These are phyloP conservation scores for Trididemnum clinides DNA, from an alignment of 23 tunicate species.

Conservation along the genomic window DNA sequence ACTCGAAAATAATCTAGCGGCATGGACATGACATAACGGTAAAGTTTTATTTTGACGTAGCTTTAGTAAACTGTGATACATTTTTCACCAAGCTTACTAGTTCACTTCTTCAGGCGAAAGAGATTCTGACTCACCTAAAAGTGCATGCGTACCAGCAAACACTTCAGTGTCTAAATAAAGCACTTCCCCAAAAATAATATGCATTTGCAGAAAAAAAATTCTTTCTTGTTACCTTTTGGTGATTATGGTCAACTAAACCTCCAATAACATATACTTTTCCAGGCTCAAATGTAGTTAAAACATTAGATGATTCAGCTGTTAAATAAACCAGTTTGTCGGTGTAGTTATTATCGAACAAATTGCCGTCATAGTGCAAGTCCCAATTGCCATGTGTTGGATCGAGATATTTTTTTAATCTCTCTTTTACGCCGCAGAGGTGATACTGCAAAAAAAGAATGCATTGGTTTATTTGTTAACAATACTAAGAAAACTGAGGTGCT, in stretches of 20 bases:
- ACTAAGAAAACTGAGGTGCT: background rate
- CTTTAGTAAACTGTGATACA: too few relatives aligned
- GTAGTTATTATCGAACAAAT: slow-evolving; percentile 17
- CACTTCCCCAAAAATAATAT: too few relatives aligned
- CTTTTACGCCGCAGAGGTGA: slow-evolving; percentile 76
- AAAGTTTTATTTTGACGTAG: too few relatives aligned
- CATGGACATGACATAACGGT: too few relatives aligned
- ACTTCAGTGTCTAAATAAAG: too few relatives aligned
- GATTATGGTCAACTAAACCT: slow-evolving; percentile 92
- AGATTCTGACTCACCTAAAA: too few relatives aligned
- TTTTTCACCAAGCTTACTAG: too few relatives aligned
- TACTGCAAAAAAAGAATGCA: slow-evolving; percentile 48
- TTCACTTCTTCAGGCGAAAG: too few relatives aligned
- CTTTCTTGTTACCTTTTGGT: slow-evolving; percentile 87
- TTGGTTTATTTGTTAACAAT: background rate
- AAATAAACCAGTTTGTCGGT: slow-evolving; percentile 63
- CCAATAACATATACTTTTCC: slow-evolving; percentile 92
- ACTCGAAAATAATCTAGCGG: too few relatives aligned
- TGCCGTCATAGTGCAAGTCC: slow-evolving; percentile 82
- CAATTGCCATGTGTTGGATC: slow-evolving; percentile 79
- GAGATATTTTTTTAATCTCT: slow-evolving; percentile 32
- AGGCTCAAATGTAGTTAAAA: slow-evolving; percentile 31
- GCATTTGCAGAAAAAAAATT: too few relatives aligned
- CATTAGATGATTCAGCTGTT: slow-evolving; percentile 71
- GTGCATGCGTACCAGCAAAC: too few relatives aligned